phyloP scores from a whole-genome alignment of 2,888 invertebrate genomes.

The Limenitis camilla region DNA sequence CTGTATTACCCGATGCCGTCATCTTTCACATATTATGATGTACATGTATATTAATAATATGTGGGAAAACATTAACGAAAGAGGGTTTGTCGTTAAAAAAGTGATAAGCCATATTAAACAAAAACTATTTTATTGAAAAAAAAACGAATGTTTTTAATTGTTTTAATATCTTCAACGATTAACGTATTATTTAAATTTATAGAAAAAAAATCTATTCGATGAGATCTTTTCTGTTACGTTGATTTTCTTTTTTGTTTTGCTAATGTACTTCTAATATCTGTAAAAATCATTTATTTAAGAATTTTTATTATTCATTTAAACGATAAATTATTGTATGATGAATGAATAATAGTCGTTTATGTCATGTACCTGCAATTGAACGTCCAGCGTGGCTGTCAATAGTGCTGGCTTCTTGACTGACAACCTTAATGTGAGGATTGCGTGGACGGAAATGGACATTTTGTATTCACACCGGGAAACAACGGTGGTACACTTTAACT shows the following conservation, averaged over 20 bases:
- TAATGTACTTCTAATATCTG: too few species aligned
- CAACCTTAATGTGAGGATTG: constrained; percentile 64
- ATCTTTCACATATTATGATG: constrained; percentile 14
- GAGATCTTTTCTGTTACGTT: too few species aligned
- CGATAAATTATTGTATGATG: not conserved
- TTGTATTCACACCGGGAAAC: constrained; percentile 57
- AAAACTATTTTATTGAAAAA: too few species aligned
- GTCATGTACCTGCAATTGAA: constrained; percentile 25
- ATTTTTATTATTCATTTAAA: not conserved
- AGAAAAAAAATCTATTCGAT: too few species aligned
- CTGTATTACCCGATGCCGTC: constrained; percentile 23
- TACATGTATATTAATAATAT: not conserved
- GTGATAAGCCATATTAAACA: too few species aligned
- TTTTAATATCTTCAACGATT: too few species aligned
- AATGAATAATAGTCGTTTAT: constrained; percentile 14
- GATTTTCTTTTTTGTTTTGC: too few species aligned
- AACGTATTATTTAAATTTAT: too few species aligned
- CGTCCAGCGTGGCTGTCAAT: constrained; percentile 31
- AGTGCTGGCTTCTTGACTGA: constrained; percentile 47
- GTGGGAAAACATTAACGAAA: too few species aligned
- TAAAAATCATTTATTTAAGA: not conserved
- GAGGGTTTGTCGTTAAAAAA: not conserved
- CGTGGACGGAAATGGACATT: constrained; percentile 68
- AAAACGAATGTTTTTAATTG: too few species aligned
- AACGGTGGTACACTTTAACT: constrained; percentile 57